Conservation (phyloP, 2,888 invertebrate species). For the Agelastica alni region DNA sequence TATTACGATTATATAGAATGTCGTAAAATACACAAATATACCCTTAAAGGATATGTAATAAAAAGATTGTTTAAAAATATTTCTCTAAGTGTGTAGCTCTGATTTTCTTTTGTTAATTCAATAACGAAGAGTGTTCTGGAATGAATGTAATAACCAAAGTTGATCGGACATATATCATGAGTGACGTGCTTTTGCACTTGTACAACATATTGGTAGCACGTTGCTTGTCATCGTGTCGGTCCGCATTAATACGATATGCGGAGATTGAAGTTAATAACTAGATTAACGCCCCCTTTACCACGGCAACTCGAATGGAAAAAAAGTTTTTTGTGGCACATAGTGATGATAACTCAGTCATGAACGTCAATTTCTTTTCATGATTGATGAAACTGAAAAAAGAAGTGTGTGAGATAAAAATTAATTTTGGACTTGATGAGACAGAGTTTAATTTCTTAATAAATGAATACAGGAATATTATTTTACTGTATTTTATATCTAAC, state of each 20-base stretch:
- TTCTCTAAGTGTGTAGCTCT: conserved; percentile 2
- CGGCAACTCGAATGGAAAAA: conserved; percentile 17
- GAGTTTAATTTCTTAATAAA: too few species aligned
- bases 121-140: conserved; percentile 44
- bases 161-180: conserved; percentile 42
- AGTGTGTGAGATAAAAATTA: conserved; percentile 9
- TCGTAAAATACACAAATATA: too few species aligned
- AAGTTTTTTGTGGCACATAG: conserved; percentile 16
- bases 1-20: too few species aligned
- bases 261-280: conserved; percentile 39
- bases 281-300: conserved; percentile 33
- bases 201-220: conserved; percentile 43
- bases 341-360: conserved; percentile 21
- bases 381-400: conserved; percentile 12
- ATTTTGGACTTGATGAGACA: neutral
- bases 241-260: conserved; percentile 37
- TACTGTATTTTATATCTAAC: too few species aligned
- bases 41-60: too few species aligned
- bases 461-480: too few species aligned
- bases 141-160: conserved; percentile 44
- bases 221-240: conserved; percentile 40
- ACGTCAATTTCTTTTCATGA: conserved; percentile 11
- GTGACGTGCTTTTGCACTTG: conserved; percentile 42
- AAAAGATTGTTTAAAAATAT: too few species aligned
- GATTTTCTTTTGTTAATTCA: conserved; percentile 43